Evolutionary conservation across 2,113 vertebrate species (phyloP).

Genomic region (Dasypus novemcinctus): DNA sequence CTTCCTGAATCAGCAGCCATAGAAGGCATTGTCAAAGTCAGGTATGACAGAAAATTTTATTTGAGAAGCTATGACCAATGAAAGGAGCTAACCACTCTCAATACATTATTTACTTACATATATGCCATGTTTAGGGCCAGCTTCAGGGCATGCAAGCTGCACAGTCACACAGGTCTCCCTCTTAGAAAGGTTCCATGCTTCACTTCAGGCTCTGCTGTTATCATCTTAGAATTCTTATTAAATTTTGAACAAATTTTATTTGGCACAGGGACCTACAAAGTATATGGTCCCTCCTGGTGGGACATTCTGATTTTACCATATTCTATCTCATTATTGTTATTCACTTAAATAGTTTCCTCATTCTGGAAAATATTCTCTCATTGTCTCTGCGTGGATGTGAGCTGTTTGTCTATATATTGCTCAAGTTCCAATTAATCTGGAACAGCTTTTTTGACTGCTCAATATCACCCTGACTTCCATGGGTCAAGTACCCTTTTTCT

Average conservation of each 20-base stretch:
- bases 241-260: background rate
- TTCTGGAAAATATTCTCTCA: background rate
- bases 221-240: background rate
- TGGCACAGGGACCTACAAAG: background rate
- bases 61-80: background rate
- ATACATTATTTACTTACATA: background rate
- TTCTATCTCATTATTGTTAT: background rate
- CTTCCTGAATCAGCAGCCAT: background rate
- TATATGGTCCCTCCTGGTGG: background rate
- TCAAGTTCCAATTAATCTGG: background rate
- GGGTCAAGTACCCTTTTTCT: background rate
- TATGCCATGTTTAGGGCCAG: background rate
- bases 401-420: background rate
- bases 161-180: fast-evolving
- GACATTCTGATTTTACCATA: background rate
- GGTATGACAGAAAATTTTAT: background rate
- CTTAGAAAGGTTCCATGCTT: background rate
- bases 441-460: background rate
- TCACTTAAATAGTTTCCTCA: background rate
- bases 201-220: background rate
- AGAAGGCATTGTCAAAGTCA: background rate
- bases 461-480: background rate
- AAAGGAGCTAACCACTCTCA: background rate
- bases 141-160: background rate
- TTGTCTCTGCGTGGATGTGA: background rate